phyloP scores from a whole-genome alignment of 1,140 invertebrate species.

The Carposina sasakii region DNA sequence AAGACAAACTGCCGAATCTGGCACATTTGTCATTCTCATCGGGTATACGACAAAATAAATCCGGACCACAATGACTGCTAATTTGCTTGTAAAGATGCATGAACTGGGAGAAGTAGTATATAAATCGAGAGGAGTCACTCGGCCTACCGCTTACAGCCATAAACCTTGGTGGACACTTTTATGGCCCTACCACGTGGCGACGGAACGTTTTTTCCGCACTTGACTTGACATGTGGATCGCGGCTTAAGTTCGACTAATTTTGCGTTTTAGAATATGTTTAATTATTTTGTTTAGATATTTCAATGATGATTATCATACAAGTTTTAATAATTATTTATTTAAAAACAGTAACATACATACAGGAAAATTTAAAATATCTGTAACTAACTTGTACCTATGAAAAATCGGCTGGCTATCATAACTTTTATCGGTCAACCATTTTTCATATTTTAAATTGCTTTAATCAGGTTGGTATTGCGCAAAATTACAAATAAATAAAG shows the following conservation, averaged over 20 bases:
- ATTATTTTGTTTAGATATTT: no score
- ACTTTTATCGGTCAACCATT: no score
- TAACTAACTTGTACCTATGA: no score
- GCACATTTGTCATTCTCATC: slow-evolving; percentile 58
- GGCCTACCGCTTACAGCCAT: slow-evolving; percentile 66
- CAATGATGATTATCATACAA: no score
- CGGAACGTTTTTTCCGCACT: slow-evolving; percentile 65
- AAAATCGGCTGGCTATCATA: no score
- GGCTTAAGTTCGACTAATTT: slow-evolving; percentile 57
- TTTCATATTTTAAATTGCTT: no score
- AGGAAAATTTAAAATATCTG: no score
- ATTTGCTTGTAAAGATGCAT: slow-evolving; percentile 70
- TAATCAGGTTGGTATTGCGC: no score
- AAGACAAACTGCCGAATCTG: slow-evolving; percentile 39
- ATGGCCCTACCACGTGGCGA: slow-evolving; percentile 66
- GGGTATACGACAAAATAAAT: slow-evolving; percentile 57
- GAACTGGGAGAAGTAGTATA: slow-evolving; percentile 56
- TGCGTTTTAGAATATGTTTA: slow-evolving; percentile 65
- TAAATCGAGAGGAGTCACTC: slow-evolving; percentile 61
- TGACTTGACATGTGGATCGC: slow-evolving; percentile 62
- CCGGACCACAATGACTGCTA: slow-evolving; percentile 66
- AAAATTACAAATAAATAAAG: no score
- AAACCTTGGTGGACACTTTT: slow-evolving; percentile 69
- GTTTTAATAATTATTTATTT: no score
- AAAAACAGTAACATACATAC: no score